A percentile compares a stretch with the other conserved stretches of the same genome.
These are phyloP conservation scores for Pollenia griseotomentosa DNA, from an alignment of 2,888 invertebrate species.

Conservation along the genomic window DNA sequence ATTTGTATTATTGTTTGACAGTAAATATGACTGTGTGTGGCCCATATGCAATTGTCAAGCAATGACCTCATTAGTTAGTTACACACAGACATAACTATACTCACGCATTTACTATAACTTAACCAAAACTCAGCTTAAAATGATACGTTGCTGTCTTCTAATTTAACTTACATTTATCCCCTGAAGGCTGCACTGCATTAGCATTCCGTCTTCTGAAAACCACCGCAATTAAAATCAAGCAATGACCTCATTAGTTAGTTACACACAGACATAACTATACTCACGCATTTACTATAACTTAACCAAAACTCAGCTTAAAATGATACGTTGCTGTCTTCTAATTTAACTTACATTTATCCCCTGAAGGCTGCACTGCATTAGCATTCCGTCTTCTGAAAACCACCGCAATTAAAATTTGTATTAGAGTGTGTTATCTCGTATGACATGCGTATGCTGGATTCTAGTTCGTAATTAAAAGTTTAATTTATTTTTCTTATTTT, in stretches of 20 bases:
- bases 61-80: constrained; percentile 81
- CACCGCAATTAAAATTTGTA: constrained; percentile 30
- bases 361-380: constrained; percentile 40
- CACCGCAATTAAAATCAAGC: constrained; percentile 80
- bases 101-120: neutral
- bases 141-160: constrained; percentile 47
- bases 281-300: neutral
- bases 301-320: constrained; percentile 43
- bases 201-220: constrained; percentile 21
- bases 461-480: constrained; percentile 37
- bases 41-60: constrained; percentile 82
- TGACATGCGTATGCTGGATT: constrained; percentile 32
- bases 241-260: constrained; percentile 81
- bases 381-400: constrained; percentile 21
- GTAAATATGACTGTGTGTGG: constrained; percentile 40
- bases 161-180: constrained; percentile 58
- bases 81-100: constrained; percentile 1
- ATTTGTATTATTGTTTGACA: constrained; percentile 24
- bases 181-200: constrained; percentile 40
- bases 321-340: constrained; percentile 47
- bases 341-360: constrained; percentile 58
- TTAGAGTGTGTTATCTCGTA: neutral
- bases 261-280: constrained; percentile 1
- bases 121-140: constrained; percentile 43
- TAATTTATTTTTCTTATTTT: neutral